These are phyloP conservation scores for Pedionomus torquatus DNA, from an alignment of 2,113 vertebrate genomes.

Conservation along the genomic window DNA sequence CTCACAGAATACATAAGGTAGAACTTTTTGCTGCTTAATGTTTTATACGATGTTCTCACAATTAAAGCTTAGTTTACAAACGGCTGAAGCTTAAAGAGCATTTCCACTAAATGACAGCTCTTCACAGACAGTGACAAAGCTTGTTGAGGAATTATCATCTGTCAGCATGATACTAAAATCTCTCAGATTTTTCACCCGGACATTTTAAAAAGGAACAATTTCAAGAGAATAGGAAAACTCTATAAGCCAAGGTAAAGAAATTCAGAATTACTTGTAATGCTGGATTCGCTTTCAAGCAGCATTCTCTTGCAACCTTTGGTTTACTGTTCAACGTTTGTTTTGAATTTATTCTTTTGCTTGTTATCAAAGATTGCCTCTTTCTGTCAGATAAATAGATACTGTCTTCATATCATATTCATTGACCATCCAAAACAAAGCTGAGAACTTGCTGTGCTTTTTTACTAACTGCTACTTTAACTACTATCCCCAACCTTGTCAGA, in stretches of 20 bases:
- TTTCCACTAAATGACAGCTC: slow-evolving; percentile 7
- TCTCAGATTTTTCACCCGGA: neutral
- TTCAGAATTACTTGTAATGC: neutral
- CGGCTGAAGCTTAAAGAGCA: neutral
- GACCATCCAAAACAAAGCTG: neutral
- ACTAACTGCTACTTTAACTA: neutral
- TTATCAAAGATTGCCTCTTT: neutral
- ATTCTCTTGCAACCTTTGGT: neutral
- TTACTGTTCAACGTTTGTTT: neutral
- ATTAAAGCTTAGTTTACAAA: slow-evolving; percentile 6
- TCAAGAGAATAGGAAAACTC: neutral
- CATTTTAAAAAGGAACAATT: neutral
- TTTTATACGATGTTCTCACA: neutral
- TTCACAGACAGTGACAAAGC: neutral
- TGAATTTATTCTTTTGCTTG: neutral
- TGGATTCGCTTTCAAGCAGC: neutral
- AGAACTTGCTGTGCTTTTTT: neutral
- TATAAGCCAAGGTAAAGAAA: neutral
- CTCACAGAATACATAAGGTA: neutral
- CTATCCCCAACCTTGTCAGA: neutral
- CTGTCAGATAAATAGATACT: neutral
- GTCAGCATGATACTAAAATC: neutral
- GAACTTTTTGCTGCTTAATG: neutral
- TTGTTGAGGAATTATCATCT: neutral
- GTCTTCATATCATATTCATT: neutral